A percentile compares a stretch with the other conserved stretches of the same genome.
Conservation (phyloP, 2,888 invertebrate genomes). For the Capitulum mitella region DNA sequence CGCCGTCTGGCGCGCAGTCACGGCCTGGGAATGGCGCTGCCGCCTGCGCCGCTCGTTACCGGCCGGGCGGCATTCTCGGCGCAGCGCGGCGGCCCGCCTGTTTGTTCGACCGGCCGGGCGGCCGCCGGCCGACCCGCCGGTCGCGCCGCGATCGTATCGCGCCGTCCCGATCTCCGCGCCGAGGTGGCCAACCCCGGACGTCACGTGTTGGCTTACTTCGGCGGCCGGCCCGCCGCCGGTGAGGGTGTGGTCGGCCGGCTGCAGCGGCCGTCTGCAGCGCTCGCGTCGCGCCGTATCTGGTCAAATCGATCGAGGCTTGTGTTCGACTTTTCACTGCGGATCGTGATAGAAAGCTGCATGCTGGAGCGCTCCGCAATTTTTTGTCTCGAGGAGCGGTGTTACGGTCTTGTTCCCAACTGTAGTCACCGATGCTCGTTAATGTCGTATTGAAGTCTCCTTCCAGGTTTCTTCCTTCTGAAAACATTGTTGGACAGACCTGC, state of each 20-base stretch:
- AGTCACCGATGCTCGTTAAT: background rate
- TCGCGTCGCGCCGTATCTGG: background rate
- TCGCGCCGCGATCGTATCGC: background rate
- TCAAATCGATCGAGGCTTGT: background rate
- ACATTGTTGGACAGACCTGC: too few species aligned
- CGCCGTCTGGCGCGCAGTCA: slow-evolving; percentile 18
- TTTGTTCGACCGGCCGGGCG: background rate
- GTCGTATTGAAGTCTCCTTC: background rate
- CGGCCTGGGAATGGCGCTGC: background rate
- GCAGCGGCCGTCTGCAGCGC: background rate
- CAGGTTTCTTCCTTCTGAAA: background rate
- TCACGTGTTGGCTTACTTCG: background rate
- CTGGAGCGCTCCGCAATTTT: background rate
- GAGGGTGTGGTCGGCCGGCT: background rate
- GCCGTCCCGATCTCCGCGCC: background rate
- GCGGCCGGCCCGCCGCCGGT: background rate
- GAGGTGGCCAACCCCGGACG: background rate
- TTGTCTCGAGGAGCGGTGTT: background rate
- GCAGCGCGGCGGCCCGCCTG: background rate
- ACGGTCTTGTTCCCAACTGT: background rate
- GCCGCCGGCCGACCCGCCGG: background rate
- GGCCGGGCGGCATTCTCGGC: background rate
- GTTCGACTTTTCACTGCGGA: slow-evolving; percentile 2
- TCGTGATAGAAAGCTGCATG: slow-evolving; percentile 5
- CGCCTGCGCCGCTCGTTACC: background rate